Conservation (phyloP, 2,888 invertebrate genomes). For the Reticulitermes lucifugus region DNA sequence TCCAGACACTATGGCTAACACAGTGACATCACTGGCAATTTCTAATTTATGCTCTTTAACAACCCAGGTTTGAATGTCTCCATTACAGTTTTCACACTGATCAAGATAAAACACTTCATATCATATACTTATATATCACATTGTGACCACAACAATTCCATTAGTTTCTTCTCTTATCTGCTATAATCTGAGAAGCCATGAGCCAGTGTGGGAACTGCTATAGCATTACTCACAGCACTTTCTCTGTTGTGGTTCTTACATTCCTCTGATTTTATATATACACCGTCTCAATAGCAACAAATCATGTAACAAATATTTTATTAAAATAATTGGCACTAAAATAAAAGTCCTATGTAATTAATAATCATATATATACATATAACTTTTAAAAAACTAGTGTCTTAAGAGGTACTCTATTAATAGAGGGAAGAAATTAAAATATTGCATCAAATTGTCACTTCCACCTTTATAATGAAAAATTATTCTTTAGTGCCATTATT, state of each 20-base stretch:
- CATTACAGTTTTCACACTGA: neutral
- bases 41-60: neutral
- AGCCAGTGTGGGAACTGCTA: neutral
- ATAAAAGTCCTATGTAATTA: neutral
- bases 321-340: constrained; percentile 7
- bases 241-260: neutral
- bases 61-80: neutral
- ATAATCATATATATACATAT: neutral
- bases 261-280: neutral
- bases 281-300: neutral
- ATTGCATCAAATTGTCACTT: neutral
- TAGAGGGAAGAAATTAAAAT: neutral
- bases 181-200: neutral
- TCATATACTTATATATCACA: neutral
- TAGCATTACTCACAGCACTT: neutral
- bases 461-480: neutral
- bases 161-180: neutral
- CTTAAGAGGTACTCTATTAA: neutral
- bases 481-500: neutral
- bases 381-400: neutral
- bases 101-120: neutral
- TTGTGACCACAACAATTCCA: neutral
- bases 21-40: neutral
- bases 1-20: neutral
- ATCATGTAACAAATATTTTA: neutral